phyloP scores from a whole-genome alignment of 2,113 vertebrate genomes.

The Corydoras sp. region DNA sequence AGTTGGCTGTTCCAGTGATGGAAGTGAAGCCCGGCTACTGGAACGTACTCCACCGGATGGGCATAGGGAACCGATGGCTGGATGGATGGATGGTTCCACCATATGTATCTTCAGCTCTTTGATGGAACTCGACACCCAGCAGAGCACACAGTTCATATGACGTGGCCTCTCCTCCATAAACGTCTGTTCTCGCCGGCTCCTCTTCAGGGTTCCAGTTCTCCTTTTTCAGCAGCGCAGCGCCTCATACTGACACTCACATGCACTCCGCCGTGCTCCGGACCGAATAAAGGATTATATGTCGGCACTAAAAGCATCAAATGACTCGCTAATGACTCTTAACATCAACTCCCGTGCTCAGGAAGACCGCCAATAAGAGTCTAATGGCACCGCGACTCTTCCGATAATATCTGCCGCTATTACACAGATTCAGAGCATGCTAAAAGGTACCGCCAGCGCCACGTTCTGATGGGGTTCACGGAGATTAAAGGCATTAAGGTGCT shows the following conservation, averaged over 20 bases:
- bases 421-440: neutral
- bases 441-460: neutral
- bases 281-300: neutral
- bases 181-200: too few relatives aligned
- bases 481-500: neutral
- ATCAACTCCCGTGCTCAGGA: neutral
- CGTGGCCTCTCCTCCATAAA: too few relatives aligned
- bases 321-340: neutral
- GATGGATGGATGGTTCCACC: too few relatives aligned
- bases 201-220: neutral
- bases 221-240: neutral
- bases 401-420: constrained; percentile 4
- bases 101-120: too few relatives aligned
- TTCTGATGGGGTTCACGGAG: constrained; percentile 9
- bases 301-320: constrained; percentile 18
- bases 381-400: neutral
- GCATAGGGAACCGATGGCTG: too few relatives aligned
- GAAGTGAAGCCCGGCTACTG: too few relatives aligned
- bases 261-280: neutral
- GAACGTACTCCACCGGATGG: too few relatives aligned
- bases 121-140: too few relatives aligned
- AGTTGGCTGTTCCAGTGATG: too few relatives aligned
- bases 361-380: constrained; percentile 5
- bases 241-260: constrained; percentile 16
- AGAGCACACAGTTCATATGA: too few relatives aligned